Conservation (phyloP, 2,797 vertebrate species). For the Pipistrellus pygmaeus region DNA sequence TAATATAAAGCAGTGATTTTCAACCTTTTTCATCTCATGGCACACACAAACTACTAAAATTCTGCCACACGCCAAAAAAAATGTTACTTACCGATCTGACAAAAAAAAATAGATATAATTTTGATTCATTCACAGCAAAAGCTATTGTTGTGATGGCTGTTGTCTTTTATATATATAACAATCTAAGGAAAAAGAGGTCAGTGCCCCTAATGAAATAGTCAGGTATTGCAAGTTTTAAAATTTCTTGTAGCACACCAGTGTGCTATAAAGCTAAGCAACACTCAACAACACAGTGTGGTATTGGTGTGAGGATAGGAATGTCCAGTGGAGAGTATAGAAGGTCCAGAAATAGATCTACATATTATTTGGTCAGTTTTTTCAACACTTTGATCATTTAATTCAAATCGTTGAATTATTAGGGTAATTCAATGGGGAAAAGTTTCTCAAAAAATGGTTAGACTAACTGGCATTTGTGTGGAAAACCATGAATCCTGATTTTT, state of each 20-base stretch:
- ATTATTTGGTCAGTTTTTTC: neutral
- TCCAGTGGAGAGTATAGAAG: neutral
- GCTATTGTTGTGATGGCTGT: neutral
- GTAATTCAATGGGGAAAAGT: neutral
- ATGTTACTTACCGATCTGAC: too few species aligned
- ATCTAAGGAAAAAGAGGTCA: neutral
- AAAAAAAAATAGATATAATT: too few species aligned
- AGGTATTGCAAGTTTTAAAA: too few species aligned
- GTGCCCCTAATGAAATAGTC: neutral
- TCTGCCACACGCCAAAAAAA: too few species aligned
- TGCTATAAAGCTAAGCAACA: neutral
- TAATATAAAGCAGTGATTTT: neutral
- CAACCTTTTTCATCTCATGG: too few species aligned
- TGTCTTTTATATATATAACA: neutral
- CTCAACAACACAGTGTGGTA: neutral
- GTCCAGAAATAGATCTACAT: neutral
- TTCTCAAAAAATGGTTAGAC: neutral
- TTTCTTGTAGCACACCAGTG: neutral
- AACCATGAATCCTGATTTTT: slow-evolving; percentile 20
- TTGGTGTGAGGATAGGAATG: neutral
- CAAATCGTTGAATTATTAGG: neutral
- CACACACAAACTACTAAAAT: too few species aligned
- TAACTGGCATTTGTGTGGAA: neutral
- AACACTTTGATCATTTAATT: neutral
- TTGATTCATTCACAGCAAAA: neutral